A percentile compares a stretch with the other conserved stretches of the same genome.
These are phyloP conservation scores for Seriola aureovittata DNA, from an alignment of 2,113 vertebrate genomes.

Conservation along the genomic window DNA sequence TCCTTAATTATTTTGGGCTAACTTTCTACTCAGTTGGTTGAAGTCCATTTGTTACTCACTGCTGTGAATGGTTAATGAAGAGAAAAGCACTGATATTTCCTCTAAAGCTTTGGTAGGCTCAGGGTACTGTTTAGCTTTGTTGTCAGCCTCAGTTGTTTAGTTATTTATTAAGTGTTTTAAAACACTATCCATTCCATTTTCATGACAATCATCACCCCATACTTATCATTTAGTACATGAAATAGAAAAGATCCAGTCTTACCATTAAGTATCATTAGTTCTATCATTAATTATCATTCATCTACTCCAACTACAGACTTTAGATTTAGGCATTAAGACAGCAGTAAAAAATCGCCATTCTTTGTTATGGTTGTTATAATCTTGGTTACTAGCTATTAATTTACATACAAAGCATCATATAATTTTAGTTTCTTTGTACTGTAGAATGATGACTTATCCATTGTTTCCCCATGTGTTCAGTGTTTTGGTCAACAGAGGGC, in stretches of 20 bases:
- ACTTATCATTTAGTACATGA: not conserved
- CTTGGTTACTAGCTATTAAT: not conserved
- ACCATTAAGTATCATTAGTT: not conserved
- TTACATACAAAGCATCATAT: not conserved
- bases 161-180: constrained; percentile 19
- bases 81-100: constrained; percentile 46
- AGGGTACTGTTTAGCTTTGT: constrained; percentile 21
- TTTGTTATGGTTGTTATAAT: not conserved
- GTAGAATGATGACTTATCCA: constrained; percentile 25
- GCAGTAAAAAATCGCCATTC: not conserved
- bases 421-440: constrained; percentile 9
- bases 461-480: constrained; percentile 55
- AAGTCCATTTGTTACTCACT: constrained; percentile 71
- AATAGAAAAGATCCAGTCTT: not conserved
- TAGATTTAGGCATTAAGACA: not conserved
- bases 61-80: constrained; percentile 66
- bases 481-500: constrained; percentile 74
- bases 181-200: not conserved
- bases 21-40: constrained; percentile 50
- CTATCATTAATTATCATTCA: too few species aligned
- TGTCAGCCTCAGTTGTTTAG: constrained; percentile 20
- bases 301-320: not conserved
- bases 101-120: constrained; percentile 24
- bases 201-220: not conserved
- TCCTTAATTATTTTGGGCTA: constrained; percentile 77